phyloP scores from a whole-genome alignment of 2,113 vertebrate species.

The Phalacrocorax carbo region DNA sequence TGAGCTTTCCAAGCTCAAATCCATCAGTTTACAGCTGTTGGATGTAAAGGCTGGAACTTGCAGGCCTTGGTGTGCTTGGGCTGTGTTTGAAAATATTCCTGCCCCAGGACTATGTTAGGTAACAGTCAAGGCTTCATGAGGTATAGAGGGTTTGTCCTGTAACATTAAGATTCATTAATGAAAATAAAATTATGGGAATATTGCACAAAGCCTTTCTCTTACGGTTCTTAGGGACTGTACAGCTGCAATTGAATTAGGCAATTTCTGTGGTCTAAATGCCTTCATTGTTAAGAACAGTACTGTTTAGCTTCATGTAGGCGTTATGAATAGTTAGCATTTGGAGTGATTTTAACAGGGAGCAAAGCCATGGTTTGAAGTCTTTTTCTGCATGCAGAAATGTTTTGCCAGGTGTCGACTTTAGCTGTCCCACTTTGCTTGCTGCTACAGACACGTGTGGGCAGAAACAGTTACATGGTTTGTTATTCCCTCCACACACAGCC shows the following conservation, averaged over 20 bases:
- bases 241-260: slow-evolving; percentile 53
- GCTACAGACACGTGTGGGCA: not conserved
- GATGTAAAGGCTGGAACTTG: not conserved
- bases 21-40: not conserved
- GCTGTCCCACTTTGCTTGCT: slow-evolving; percentile 6
- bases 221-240: slow-evolving; percentile 1
- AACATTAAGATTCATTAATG: slow-evolving; percentile 3
- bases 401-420: slow-evolving; percentile 36
- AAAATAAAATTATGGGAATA: slow-evolving; percentile 51
- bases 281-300: slow-evolving; percentile 43
- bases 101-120: not conserved
- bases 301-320: slow-evolving; percentile 33
- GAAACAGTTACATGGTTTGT: not conserved
- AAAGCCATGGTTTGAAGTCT: slow-evolving; percentile 13
- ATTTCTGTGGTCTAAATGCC: slow-evolving; percentile 33
- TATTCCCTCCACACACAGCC: not conserved
- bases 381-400: slow-evolving; percentile 23
- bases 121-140: slow-evolving; percentile 9
- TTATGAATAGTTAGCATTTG: slow-evolving; percentile 56
- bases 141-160: not conserved
- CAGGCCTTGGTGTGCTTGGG: not conserved
- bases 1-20: slow-evolving; percentile 3
- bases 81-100: not conserved
- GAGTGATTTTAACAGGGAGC: slow-evolving; percentile 22
- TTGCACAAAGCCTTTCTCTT: slow-evolving; percentile 43